phyloP scores from a whole-genome alignment of 1,140 invertebrate species.

The Cydia pomonella region DNA sequence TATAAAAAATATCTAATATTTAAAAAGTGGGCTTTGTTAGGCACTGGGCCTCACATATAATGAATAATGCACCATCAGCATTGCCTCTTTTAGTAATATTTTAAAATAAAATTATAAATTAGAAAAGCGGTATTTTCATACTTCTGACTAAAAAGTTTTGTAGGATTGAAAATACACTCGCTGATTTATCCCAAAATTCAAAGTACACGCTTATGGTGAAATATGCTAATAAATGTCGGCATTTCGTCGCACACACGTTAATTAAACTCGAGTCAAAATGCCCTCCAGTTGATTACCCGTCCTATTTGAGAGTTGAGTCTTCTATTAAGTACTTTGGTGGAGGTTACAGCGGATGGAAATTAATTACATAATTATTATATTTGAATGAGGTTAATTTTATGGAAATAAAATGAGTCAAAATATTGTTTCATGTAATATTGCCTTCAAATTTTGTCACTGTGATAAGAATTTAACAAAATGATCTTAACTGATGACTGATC shows the following conservation, averaged over 20 bases:
- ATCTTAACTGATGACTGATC: too few relatives aligned
- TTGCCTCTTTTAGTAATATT: too few relatives aligned
- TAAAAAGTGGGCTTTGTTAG: too few relatives aligned
- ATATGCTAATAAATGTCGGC: neutral
- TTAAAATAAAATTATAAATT: too few relatives aligned
- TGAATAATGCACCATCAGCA: too few relatives aligned
- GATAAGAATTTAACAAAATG: neutral
- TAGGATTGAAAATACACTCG: neutral
- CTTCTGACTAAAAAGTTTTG: too few relatives aligned
- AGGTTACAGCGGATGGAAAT: neutral
- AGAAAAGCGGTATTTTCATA: too few relatives aligned
- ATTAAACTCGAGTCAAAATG: neutral
- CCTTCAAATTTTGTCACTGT: neutral
- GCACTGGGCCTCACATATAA: too few relatives aligned
- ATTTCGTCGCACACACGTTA: neutral
- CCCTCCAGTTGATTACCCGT: neutral
- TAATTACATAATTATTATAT: constrained; percentile 25
- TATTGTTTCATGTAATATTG: neutral
- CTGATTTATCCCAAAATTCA: neutral
- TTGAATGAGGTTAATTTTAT: constrained; percentile 10
- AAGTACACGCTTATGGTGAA: neutral
- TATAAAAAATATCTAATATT: too few relatives aligned
- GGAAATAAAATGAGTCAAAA: neutral
- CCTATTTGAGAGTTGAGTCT: constrained; percentile 5
- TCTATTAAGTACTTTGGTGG: neutral